Evolutionary conservation across 2,888 invertebrate genomes (phyloP).

Genomic region (Himalopsyche anomala): DNA sequence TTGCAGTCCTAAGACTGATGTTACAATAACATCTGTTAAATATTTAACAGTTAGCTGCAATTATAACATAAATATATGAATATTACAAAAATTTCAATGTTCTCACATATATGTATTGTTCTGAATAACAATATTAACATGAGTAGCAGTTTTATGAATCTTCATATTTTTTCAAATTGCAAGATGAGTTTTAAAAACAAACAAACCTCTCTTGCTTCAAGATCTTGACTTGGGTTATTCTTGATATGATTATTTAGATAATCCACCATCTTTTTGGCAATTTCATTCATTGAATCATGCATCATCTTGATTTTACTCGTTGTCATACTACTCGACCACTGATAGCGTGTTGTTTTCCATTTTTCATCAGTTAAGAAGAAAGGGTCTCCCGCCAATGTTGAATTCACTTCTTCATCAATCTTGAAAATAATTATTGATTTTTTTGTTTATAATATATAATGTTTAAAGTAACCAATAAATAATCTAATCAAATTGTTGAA

Average conservation of each 20-base stretch:
- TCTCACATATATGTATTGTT: no score
- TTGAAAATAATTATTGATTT: background rate
- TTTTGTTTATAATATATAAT: no score
- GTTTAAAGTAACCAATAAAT: no score
- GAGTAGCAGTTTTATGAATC: no score
- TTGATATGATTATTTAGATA: constrained; percentile 55
- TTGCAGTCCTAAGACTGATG: constrained; percentile 59
- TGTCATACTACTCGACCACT: constrained; percentile 62
- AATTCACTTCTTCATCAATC: constrained; percentile 65
- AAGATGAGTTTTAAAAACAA: no score
- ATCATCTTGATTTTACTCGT: constrained; percentile 57
- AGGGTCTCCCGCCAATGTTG: constrained; percentile 67
- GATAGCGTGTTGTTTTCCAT: constrained; percentile 67
- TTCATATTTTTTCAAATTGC: no score
- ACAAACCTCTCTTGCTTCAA: constrained; percentile 61
- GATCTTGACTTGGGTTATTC: constrained; percentile 49
- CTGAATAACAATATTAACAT: no score
- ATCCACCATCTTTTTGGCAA: constrained; percentile 55
- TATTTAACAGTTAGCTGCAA: constrained; percentile 63
- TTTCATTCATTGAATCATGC: constrained; percentile 50
- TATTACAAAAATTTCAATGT: no score
- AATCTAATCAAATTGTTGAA: no score
- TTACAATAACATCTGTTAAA: constrained; percentile 61
- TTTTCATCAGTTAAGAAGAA: constrained; percentile 67
- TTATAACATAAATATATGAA: background rate